These are phyloP conservation scores for Caenorhabditis briggsae DNA, from an alignment of 1,140 invertebrate species.

Conservation along the genomic window DNA sequence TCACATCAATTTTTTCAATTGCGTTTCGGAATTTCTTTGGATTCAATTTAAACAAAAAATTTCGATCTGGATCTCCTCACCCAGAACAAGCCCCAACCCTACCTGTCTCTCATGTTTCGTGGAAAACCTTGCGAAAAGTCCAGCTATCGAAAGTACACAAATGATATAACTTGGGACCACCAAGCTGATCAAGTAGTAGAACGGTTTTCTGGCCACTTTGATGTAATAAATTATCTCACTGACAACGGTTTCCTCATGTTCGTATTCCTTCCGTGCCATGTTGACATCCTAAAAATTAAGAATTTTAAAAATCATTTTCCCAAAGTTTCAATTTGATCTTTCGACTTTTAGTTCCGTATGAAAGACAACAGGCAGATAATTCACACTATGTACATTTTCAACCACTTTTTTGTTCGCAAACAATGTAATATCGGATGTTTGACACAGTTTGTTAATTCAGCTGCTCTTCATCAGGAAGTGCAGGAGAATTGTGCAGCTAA, in stretches of 20 bases:
- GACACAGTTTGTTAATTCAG: neutral
- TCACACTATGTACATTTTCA: neutral
- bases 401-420: neutral
- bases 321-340: conserved; percentile 27
- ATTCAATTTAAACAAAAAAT: too few relatives aligned
- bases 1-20: too few relatives aligned
- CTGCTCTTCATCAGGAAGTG: neutral
- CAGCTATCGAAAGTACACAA: conserved; percentile 67
- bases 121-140: conserved; percentile 69
- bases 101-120: conserved; percentile 70
- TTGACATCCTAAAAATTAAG: conserved; percentile 62
- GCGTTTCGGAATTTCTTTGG: too few relatives aligned
- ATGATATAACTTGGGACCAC: conserved; percentile 71
- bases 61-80: too few relatives aligned
- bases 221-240: conserved; percentile 65
- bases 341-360: neutral
- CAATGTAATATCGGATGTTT: neutral
- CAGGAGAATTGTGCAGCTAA: neutral
- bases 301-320: neutral
- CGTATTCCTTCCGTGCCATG: conserved; percentile 59
- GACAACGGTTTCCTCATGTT: conserved; percentile 62
- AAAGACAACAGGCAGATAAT: neutral
- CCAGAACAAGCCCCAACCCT: neutral
- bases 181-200: conserved; percentile 67
- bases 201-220: conserved; percentile 64